Base-by-base conservation (phyloP, 2,888 invertebrate species). In the Galerucella pusilla region DNA sequence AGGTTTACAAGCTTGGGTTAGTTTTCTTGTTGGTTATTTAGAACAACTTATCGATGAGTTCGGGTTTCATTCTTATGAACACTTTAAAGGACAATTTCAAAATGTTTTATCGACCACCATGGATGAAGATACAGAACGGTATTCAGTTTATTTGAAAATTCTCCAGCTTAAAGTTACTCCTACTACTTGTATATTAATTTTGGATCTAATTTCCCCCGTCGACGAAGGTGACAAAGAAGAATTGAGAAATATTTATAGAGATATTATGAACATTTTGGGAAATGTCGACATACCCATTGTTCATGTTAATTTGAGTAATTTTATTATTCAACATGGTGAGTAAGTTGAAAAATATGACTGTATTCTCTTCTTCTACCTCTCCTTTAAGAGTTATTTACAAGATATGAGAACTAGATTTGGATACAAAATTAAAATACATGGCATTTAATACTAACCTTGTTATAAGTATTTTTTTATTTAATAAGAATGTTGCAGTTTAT, bases 121-220 rank as follows among this genome's bases (percentile, higher is more conserved):
- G 20, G 2, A 12, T 5, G 14, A 60, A 7, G 10, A 42, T 42
- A 42, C 49, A 5, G 66, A 68, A 66, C 28, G 42, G 20, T 74
- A 73, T 65, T 4, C 52, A 10, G 65, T 75, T 28, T 66, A 72
- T 68, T 70, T 70, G 59, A 57, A 69, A n/a, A 74, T 77, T 68
- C 60, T 77, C 28, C 65, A 64, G 5, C 65, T 42, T 28, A 72
- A 75, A 67, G 49, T 52, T 28, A 63, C 65, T 46, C 20, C 67
- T 12, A 66, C 42, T 20, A 77, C 64, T 68, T 75, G 72, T 42
- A 74, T 73, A n/a, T 71, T 77, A n/a, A 72, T 74, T 45, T 59
- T 77, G 14, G 66, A 77, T 25, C 49, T 52, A 7, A 46, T 75
- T 25, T 7, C 16, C 3, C 14, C n/a, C 25, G 20, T 46, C 1